Conservation (phyloP, 2,888 invertebrate species). For the Cantharis flavilabris region DNA sequence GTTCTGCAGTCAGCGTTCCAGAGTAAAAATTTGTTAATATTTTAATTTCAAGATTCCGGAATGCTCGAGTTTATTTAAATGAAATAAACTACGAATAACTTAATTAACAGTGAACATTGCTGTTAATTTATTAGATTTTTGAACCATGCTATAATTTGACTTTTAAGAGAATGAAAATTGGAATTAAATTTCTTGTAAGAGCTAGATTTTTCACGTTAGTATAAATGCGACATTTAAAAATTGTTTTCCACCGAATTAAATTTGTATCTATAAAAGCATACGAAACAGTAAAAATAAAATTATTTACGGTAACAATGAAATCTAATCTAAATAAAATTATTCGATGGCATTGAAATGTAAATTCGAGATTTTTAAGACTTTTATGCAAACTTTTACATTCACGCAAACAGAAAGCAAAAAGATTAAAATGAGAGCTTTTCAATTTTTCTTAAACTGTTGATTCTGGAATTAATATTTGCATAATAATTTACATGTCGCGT, state of each 20-base stretch:
- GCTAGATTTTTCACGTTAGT: not conserved
- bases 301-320: not conserved
- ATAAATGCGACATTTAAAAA: not conserved
- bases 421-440: not conserved
- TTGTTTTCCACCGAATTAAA: not conserved
- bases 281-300: not conserved
- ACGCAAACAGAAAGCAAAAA: not conserved
- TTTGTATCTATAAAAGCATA: not conserved
- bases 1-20: no score
- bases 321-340: not conserved
- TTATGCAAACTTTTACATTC: not conserved
- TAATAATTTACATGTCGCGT: not conserved
- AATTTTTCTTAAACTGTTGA: not conserved
- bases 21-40: no score
- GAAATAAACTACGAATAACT: no score
- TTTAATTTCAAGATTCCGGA: no score
- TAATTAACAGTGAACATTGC: no score
- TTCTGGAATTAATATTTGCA: not conserved
- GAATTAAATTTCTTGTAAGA: not conserved
- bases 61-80: no score
- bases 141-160: not conserved
- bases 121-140: no score
- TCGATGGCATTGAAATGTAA: not conserved
- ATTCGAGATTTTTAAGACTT: not conserved
- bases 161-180: not conserved